Conservation (phyloP, 2,888 invertebrate genomes). For the Diploptera punctata region DNA sequence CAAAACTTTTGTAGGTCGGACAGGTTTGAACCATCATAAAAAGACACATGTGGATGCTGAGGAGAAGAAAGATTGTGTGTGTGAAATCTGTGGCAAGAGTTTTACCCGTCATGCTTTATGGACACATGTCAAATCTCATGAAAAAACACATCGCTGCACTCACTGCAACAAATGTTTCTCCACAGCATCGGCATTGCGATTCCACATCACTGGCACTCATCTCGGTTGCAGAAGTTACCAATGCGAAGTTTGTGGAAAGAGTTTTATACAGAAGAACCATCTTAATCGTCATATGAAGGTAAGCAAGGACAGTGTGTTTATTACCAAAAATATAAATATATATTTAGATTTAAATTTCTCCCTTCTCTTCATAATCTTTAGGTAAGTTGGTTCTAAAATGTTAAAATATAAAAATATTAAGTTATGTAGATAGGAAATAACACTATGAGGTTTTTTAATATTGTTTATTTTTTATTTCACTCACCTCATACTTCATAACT, state of each 20-base stretch:
- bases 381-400: no score
- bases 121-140: slow-evolving; percentile 45
- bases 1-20: slow-evolving; percentile 42
- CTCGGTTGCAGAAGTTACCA: slow-evolving; percentile 33
- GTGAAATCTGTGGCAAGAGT: slow-evolving; percentile 47
- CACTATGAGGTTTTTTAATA: no score
- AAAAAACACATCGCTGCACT: slow-evolving; percentile 39
- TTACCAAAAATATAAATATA: no score
- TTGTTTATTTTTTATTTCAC: no score
- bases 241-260: slow-evolving; percentile 42
- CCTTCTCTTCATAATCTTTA: no score
- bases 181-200: slow-evolving; percentile 33
- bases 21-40: slow-evolving; percentile 42
- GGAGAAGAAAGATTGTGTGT: slow-evolving; percentile 39
- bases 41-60: slow-evolving; percentile 35
- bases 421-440: no score
- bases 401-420: no score
- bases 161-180: slow-evolving; percentile 38
- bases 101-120: slow-evolving; percentile 45
- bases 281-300: slow-evolving; percentile 42
- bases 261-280: slow-evolving; percentile 38
- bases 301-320: no score
- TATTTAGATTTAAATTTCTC: no score
- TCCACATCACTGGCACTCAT: slow-evolving; percentile 37
- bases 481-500: no score